Percentiles rank a stretch among this genome's conserved stretches.
Conservation (phyloP, 2,888 invertebrate genomes). For the Pachymerium ferrugineum region DNA sequence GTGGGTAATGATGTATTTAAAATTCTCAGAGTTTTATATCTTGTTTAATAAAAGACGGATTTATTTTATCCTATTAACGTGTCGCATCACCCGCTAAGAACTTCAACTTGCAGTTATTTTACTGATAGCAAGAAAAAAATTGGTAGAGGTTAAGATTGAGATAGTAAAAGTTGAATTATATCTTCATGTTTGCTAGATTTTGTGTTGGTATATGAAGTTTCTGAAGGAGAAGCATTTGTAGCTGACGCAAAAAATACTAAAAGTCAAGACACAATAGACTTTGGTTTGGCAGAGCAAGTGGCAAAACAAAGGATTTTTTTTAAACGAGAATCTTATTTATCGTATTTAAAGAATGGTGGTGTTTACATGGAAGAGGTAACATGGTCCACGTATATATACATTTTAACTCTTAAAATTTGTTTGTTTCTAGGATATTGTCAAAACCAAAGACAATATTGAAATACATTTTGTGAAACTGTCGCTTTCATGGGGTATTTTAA, state of each 20-base stretch:
- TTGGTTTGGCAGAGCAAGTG: no score
- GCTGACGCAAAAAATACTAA: no score
- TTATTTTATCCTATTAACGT: background rate
- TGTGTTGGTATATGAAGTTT: no score
- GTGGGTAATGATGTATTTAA: no score
- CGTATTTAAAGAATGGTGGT: constrained; percentile 48
- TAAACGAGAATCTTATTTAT: background rate
- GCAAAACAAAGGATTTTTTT: background rate
- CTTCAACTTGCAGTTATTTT: background rate
- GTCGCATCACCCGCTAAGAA: background rate
- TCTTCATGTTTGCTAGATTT: no score
- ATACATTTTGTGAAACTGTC: constrained; percentile 5
- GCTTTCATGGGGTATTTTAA: background rate
- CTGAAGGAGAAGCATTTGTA: no score
- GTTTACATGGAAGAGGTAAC: constrained; percentile 53
- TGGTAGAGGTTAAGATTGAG: no score
- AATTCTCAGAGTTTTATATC: background rate
- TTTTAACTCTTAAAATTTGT: background rate
- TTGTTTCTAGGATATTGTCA: background rate
- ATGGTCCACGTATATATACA: background rate
- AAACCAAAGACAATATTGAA: background rate
- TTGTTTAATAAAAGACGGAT: background rate
- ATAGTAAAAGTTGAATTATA: background rate
- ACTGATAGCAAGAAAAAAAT: background rate
- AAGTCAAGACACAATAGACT: background rate